Evolutionary conservation across 2,888 invertebrate species (phyloP), one percentile per base, ranked within the genome.

Genomic region (Caprella mutica): DNA sequence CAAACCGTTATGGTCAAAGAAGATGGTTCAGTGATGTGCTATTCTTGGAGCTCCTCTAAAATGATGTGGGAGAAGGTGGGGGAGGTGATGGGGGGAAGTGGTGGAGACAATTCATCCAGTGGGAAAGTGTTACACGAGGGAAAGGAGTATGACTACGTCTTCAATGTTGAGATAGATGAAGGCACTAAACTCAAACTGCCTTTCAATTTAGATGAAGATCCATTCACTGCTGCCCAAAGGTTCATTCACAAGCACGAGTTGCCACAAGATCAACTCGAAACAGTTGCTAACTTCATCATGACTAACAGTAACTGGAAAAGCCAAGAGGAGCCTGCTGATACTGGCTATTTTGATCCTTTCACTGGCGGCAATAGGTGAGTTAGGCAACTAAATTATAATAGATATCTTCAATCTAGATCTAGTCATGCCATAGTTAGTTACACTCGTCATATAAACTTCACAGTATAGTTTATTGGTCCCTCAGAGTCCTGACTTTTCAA

Each of bases 91-190:
- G 91, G 94, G 0, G 81, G 81, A 8, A 76, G 80, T 14, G 82
- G 81, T 0, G 81, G 83, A 3, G 78, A 78, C 0, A 81, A 83
- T 66, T 74, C 73, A 4, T 76, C 78, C 0, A 78, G 81, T 0
- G 86, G 85, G 24, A 91, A 88, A 73, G 83, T 83, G 5, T 75
- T 86, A 69, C 81, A 80, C 70, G 85, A 92, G 70, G 94, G 94
- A 67, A 82, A 86, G 76, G 85, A 89, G 69, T 97, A 93, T 70
- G 97, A 97, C 75, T 94, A 81, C 74, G 93, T 96, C 27, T 96
- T 97, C 72, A 85, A 82, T 66, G 90, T 97, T n/a, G 94, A 94
- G 69, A 84, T 96, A 55, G 87, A 92, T 69, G 93, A 93, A 69
- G 89, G 86, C 30, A 19, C 14, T 8, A 9, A 33, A 8, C 76